A percentile compares a stretch with the other conserved stretches of the same genome.
These are phyloP conservation scores for Petrocephalus sullivani DNA, from an alignment of 2,797 vertebrate genomes.

Conservation along the genomic window DNA sequence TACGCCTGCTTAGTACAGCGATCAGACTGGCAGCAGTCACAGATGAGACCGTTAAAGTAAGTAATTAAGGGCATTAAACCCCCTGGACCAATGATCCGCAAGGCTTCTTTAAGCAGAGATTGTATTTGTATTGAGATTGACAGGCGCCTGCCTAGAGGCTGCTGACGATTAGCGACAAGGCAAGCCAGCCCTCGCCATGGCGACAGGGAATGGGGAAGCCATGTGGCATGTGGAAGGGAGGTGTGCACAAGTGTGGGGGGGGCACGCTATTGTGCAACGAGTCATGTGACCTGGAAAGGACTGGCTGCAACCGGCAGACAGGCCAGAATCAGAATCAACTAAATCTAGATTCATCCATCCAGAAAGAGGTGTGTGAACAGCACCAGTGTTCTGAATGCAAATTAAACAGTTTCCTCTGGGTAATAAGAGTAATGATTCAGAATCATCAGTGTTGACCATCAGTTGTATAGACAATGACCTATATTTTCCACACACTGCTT, in stretches of 20 bases:
- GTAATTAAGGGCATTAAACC: conserved; percentile 17
- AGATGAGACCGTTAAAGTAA: neutral
- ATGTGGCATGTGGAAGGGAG: neutral
- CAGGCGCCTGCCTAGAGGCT: conserved; percentile 36
- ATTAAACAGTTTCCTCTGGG: neutral
- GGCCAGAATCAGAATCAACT: neutral
- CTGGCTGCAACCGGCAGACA: neutral
- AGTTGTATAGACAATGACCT: neutral
- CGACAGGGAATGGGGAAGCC: conserved; percentile 19
- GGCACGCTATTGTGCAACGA: conserved; percentile 26
- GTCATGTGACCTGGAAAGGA: conserved; percentile 17
- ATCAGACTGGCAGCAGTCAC: neutral
- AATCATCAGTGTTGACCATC: neutral
- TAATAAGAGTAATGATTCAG: neutral
- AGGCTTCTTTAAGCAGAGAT: conserved; percentile 23
- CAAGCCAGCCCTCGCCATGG: conserved; percentile 27
- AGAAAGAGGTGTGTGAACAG: neutral
- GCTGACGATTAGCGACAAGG: conserved; percentile 45
- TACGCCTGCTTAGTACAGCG: neutral
- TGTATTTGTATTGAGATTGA: conserved; percentile 40
- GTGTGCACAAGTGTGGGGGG: neutral
- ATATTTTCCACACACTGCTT: neutral
- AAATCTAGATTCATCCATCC: neutral
- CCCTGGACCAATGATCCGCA: conserved; percentile 32
- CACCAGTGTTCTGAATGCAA: too few relatives aligned